Evolutionary conservation across 2,888 invertebrate genomes (phyloP).

Genomic region (Colletes collaris): DNA sequence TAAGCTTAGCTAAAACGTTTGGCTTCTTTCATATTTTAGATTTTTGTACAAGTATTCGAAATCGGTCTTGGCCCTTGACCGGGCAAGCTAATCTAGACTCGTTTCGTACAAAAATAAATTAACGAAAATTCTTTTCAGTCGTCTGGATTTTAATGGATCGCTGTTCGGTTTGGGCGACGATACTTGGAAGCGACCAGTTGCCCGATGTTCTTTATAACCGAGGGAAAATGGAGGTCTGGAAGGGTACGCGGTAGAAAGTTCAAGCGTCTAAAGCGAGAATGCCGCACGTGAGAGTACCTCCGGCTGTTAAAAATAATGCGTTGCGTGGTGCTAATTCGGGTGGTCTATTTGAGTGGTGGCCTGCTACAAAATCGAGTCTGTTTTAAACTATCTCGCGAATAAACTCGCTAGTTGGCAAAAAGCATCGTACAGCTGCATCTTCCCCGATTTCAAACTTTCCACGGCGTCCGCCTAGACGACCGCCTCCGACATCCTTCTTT

Average conservation of each 20-base stretch:
- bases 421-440: background rate
- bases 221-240: conserved; percentile 19
- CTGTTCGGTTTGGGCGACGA: too few species aligned
- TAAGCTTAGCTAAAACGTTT: too few species aligned
- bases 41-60: too few species aligned
- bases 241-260: conserved; percentile 52
- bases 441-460: background rate
- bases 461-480: too few species aligned
- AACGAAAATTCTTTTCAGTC: too few species aligned
- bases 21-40: too few species aligned
- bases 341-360: conserved; percentile 61
- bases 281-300: conserved; percentile 40
- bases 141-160: too few species aligned
- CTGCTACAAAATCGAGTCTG: conserved; percentile 40
- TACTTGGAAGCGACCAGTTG: too few species aligned
- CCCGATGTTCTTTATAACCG: background rate
- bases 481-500: too few species aligned
- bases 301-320: conserved; percentile 65
- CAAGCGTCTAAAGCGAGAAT: conserved; percentile 50
- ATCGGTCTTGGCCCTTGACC: too few species aligned
- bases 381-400: conserved; percentile 38
- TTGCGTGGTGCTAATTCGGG: conserved; percentile 62
- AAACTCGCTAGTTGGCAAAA: conserved; percentile 14
- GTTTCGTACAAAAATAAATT: too few species aligned
- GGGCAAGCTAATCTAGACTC: too few species aligned